Conservation (phyloP, 2,113 vertebrate genomes). For the Pygoscelis antarcticus region DNA sequence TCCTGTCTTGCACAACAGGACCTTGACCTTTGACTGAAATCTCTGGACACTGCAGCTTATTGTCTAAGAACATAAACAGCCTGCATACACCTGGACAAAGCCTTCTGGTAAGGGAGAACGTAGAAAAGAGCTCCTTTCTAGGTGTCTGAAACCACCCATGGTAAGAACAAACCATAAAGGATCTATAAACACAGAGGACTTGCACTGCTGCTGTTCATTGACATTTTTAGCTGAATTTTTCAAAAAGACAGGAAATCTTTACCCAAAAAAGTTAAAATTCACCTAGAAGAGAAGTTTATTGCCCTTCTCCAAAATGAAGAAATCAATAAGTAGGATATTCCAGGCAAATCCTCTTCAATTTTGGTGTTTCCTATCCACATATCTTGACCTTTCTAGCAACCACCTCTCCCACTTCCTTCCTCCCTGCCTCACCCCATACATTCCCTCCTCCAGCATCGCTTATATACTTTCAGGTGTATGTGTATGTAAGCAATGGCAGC, state of each 20-base stretch:
- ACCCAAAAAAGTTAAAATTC: constrained; percentile 8
- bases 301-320: neutral
- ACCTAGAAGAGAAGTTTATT: neutral
- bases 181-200: neutral
- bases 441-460: neutral
- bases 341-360: neutral
- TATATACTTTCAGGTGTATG: neutral
- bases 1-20: neutral
- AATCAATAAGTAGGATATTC: neutral
- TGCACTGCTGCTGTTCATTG: neutral
- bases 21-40: constrained; percentile 1
- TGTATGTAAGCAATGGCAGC: neutral
- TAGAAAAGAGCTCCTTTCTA: neutral
- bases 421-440: neutral
- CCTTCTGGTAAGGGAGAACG: neutral
- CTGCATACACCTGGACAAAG: neutral
- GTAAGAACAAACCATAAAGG: neutral
- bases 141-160: neutral
- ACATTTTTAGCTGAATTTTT: constrained; percentile 1
- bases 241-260: constrained; percentile 46
- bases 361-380: neutral
- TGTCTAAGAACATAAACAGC: neutral
- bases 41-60: neutral
- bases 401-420: neutral
- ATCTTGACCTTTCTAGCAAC: neutral